Evolutionary conservation across 2,888 invertebrate species (phyloP), one percentile per base, ranked within the genome.

Genomic region (Yponomeuta plumbellus): DNA sequence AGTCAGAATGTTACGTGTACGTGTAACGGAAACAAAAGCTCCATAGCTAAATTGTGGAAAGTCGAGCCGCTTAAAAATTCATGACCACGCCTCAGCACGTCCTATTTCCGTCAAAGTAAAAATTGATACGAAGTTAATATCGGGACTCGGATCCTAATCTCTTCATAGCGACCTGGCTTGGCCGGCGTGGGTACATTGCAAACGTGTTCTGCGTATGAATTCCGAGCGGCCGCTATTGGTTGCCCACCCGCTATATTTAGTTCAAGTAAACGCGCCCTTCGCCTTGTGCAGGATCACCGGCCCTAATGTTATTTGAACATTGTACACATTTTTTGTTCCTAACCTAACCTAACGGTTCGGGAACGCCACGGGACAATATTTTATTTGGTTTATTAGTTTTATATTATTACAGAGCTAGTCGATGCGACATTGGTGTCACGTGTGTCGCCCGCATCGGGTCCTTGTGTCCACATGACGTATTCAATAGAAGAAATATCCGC

Each of bases 241-340:
- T 66, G 67, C 65, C 70, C 80, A 81, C 79, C 75, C 80, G 84
- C 86, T 86, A 86, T 86, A 83, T 86, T 84, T 86, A 86, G 85
- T 78, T 74, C 75, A 73, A 52, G 74, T 74, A 72, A 72, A 73
- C 77, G 78, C 78, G 76, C 82, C 81, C 82, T 80, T 75, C 70
- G 72, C 61, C 61, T 73, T 69, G 71, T 72, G 73, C 73, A 71
- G 70, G 72, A 70, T 72, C 72, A 69, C 73, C 71, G 76, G 74
- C 78, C 78, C 75, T 78, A 75, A 75, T 74, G 61, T 23, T 65
- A 57, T 65, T 57, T 65, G 44, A 40, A 64, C 11, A 65, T 65
- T 56, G 56, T 13, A 52, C 64, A 63, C 63, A 67, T 69, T 69
- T 68, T 68, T 34, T 34, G 34, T 34, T 65, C 39, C 44, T 67